A percentile compares a stretch with the other conserved stretches of the same genome.
phyloP scores from a whole-genome alignment of 1,140 invertebrate genomes.

The Episyrphus balteatus region DNA sequence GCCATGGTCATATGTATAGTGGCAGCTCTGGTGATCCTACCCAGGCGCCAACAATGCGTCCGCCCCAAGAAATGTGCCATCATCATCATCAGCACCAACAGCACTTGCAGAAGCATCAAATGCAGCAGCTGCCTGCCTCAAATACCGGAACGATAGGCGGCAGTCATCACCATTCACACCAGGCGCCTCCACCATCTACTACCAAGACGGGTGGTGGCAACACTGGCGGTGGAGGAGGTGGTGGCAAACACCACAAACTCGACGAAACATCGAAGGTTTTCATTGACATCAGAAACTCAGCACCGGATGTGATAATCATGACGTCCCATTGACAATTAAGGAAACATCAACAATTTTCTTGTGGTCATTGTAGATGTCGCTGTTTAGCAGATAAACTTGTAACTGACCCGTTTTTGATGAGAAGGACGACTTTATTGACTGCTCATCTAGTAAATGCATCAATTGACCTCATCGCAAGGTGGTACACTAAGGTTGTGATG shows the following conservation, averaged over 20 bases:
- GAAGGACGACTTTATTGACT: too few species aligned
- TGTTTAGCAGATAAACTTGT: too few species aligned
- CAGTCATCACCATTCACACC: conserved; percentile 11
- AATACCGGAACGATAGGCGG: background rate
- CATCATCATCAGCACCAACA: conserved; percentile 33
- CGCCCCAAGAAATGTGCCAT: conserved; percentile 26
- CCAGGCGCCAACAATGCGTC: conserved; percentile 10
- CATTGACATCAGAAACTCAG: conserved; percentile 54
- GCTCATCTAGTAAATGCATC: too few species aligned
- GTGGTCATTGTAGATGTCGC: too few species aligned
- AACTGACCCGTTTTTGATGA: too few species aligned
- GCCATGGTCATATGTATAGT: conserved; percentile 2
- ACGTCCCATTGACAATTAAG: conserved; percentile 54
- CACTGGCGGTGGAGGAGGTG: conserved; percentile 11
- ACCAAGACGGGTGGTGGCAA: conserved; percentile 42
- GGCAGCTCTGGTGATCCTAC: conserved; percentile 1
- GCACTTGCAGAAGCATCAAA: conserved; percentile 10
- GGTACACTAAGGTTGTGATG: too few species aligned
- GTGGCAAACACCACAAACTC: conserved; percentile 17
- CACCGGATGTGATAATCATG: conserved; percentile 76
- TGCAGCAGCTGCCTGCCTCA: conserved; percentile 1
- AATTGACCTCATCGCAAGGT: too few species aligned
- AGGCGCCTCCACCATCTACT: conserved; percentile 39
- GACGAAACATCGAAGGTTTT: conserved; percentile 32
- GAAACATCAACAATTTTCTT: conserved; percentile 7